phyloP scores from a whole-genome alignment of 2,113 vertebrate genomes.

The Nothocercus julius region DNA sequence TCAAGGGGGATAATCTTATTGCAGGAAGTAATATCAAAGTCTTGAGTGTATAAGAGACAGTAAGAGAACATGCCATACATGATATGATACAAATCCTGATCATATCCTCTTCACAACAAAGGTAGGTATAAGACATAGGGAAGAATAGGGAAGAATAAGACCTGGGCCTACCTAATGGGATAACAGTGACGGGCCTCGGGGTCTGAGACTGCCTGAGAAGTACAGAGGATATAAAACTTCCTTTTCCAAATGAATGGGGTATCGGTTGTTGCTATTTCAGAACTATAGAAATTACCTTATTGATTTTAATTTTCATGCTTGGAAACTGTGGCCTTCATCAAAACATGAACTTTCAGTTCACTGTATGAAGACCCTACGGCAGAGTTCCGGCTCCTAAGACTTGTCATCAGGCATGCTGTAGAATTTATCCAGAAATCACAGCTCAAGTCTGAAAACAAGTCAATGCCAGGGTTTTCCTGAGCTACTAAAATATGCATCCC shows the following conservation, averaged over 20 bases:
- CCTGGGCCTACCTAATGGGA: neutral
- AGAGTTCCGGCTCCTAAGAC: neutral
- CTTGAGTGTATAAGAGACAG: neutral
- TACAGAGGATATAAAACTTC: neutral
- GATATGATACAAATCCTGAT: neutral
- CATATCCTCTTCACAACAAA: neutral
- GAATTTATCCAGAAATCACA: neutral
- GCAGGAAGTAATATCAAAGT: neutral
- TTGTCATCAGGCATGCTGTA: neutral
- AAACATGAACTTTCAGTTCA: neutral
- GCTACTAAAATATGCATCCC: neutral
- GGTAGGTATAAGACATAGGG: neutral
- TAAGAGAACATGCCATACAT: neutral
- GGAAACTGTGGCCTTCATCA: neutral
- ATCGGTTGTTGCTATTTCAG: neutral
- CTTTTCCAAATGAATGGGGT: accelerated
- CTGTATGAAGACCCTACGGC: neutral
- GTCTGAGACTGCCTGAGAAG: neutral
- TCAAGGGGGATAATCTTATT: neutral
- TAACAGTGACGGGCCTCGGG: neutral
- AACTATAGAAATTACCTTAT: neutral
- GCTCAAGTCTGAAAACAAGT: neutral
- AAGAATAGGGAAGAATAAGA: neutral
- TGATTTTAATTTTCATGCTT: neutral
- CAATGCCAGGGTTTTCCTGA: neutral